phyloP scores from a whole-genome alignment of 2,888 invertebrate species.

The Periphyllus acericola region DNA sequence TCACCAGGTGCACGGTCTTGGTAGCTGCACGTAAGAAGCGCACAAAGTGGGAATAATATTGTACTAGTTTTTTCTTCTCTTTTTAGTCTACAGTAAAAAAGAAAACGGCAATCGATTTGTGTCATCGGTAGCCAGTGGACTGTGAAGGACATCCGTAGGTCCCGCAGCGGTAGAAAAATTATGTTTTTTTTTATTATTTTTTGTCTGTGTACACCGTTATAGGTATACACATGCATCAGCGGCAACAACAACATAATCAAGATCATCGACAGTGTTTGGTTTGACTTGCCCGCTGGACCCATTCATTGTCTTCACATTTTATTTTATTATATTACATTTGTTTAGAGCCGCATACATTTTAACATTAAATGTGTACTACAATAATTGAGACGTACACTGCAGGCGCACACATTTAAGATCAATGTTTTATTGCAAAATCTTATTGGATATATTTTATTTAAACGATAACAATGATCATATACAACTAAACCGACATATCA shows the following conservation, averaged over 20 bases:
- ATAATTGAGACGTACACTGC: neutral
- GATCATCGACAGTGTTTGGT: neutral
- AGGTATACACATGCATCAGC: neutral
- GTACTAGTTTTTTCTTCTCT: slow-evolving; percentile 21
- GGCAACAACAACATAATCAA: slow-evolving; percentile 2
- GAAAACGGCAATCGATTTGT: slow-evolving; percentile 61
- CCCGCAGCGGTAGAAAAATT: slow-evolving; percentile 3
- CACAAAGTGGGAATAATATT: slow-evolving; percentile 19
- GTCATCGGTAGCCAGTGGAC: slow-evolving; percentile 39
- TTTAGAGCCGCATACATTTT: neutral
- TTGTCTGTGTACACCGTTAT: neutral
- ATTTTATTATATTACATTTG: neutral
- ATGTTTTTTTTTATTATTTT: neutral
- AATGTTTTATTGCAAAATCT: too few relatives aligned
- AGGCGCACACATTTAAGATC: too few relatives aligned
- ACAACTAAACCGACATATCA: too few relatives aligned
- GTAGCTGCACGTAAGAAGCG: neutral
- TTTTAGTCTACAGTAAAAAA: slow-evolving; percentile 24
- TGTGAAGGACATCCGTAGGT: slow-evolving; percentile 55
- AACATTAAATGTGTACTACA: neutral
- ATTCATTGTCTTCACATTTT: neutral
- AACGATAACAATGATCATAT: too few relatives aligned
- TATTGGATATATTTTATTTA: too few relatives aligned
- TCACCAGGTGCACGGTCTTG: slow-evolving; percentile 2
- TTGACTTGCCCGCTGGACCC: neutral